A percentile compares a stretch with the other conserved stretches of the same genome.
Evolutionary conservation across 2,888 invertebrate genomes (phyloP).

Genomic region (Conistra vaccinii): DNA sequence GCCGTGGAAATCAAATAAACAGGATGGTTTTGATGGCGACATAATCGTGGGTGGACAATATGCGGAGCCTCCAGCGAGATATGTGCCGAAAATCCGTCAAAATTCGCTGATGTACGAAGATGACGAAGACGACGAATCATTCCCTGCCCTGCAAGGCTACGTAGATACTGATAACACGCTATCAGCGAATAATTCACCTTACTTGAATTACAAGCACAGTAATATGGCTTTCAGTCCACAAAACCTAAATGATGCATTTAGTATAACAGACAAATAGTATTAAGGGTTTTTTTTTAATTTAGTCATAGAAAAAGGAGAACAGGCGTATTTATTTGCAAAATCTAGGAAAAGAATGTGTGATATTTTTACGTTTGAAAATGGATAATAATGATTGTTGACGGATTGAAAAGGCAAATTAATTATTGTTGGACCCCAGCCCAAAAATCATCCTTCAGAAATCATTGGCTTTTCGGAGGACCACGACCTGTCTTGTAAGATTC

Average conservation of each 20-base stretch:
- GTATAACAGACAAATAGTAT: slow-evolving; percentile 80
- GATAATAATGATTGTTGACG: not conserved
- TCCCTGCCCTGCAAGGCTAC: slow-evolving; percentile 67
- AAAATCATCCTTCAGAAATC: not conserved
- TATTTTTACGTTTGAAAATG: slow-evolving; percentile 15
- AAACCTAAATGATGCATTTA: slow-evolving; percentile 88
- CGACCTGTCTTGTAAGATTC: not conserved
- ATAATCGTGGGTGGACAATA: slow-evolving; percentile 84
- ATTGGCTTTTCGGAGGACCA: not conserved
- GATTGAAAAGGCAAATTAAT: not conserved
- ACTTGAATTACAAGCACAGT: slow-evolving; percentile 86
- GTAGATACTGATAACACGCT: slow-evolving; percentile 72
- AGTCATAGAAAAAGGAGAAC: slow-evolving; percentile 1
- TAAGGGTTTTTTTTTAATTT: not conserved
- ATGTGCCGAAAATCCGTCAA: slow-evolving; percentile 74
- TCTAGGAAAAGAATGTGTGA: slow-evolving; percentile 23
- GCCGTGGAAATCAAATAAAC: slow-evolving; percentile 70
- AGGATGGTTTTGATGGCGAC: slow-evolving; percentile 68
- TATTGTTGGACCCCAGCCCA: not conserved
- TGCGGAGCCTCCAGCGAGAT: slow-evolving; percentile 85
- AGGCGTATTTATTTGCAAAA: slow-evolving; percentile 6
- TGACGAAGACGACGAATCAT: slow-evolving; percentile 67
- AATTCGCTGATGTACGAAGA: slow-evolving; percentile 70
- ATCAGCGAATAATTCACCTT: slow-evolving; percentile 81
- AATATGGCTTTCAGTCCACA: slow-evolving; percentile 88